phyloP scores from a whole-genome alignment of 2,797 vertebrate species.

The Lacerta bilineata region DNA sequence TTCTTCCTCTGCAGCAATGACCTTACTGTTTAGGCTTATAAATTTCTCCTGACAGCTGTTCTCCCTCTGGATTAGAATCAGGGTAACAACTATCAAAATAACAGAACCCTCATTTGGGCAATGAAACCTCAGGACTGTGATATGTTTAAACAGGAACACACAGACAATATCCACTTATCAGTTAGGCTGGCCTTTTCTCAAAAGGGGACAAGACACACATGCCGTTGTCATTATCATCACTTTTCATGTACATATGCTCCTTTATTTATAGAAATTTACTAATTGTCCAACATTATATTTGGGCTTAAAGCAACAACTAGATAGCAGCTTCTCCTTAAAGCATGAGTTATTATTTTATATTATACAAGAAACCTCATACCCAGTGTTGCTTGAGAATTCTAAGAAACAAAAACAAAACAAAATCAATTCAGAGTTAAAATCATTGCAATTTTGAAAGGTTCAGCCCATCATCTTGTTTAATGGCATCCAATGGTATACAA shows the following conservation, averaged over 20 bases:
- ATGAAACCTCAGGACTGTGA: conserved; percentile 1
- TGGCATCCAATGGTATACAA: too few relatives aligned
- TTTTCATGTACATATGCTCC: background rate
- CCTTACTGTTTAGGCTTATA: conserved; percentile 7
- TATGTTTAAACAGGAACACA: background rate
- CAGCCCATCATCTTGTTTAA: too few relatives aligned
- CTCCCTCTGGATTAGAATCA: conserved; percentile 32
- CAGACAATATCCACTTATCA: background rate
- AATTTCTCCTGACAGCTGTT: conserved; percentile 19
- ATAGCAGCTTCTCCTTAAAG: background rate
- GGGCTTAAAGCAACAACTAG: background rate
- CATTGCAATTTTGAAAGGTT: background rate
- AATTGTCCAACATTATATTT: background rate
- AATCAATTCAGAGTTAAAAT: background rate
- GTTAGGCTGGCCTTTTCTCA: background rate
- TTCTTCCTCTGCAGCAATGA: conserved; percentile 16
- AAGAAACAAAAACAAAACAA: background rate
- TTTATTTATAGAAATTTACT: background rate
- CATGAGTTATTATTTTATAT: too few relatives aligned
- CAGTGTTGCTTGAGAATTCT: background rate
- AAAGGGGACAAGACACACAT: background rate
- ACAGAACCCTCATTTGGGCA: background rate
- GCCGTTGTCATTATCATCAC: background rate
- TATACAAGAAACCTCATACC: too few relatives aligned
- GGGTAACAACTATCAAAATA: background rate